Conservation (phyloP, 2,113 vertebrate species). For the Periophthalmus modestus region DNA sequence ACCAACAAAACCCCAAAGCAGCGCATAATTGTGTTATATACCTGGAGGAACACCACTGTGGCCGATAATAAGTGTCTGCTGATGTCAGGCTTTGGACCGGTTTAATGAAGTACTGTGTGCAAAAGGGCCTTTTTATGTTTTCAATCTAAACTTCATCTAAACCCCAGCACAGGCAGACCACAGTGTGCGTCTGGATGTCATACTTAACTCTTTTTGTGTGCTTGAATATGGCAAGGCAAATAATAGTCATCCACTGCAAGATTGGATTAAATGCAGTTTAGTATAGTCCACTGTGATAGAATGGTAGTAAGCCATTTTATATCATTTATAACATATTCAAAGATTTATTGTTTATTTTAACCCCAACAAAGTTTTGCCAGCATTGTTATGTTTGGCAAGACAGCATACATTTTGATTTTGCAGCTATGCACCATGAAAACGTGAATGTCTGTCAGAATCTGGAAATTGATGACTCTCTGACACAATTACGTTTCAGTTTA, state of each 20-base stretch:
- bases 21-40: slow-evolving; percentile 12
- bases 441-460: background rate
- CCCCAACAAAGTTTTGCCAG: background rate
- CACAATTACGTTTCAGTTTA: background rate
- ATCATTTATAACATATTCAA: too few relatives aligned
- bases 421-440: background rate
- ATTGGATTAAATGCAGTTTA: background rate
- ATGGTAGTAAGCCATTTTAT: background rate
- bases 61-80: slow-evolving; percentile 9
- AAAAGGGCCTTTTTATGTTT: background rate
- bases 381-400: background rate
- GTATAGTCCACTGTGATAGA: background rate
- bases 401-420: background rate
- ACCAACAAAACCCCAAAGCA: background rate
- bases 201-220: background rate
- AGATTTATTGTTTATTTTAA: too few relatives aligned
- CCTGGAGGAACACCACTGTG: background rate
- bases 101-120: slow-evolving; percentile 6
- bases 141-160: slow-evolving; percentile 12
- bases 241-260: background rate
- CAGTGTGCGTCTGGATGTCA: slow-evolving; percentile 9
- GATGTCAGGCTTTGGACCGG: slow-evolving; percentile 11
- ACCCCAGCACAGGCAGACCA: slow-evolving; percentile 7
- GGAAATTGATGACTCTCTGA: background rate
- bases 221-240: slow-evolving; percentile 1